Percentiles rank a stretch among this genome's conserved stretches.
These are phyloP conservation scores for Bambusicola thoracicus DNA, from an alignment of 2,113 vertebrate genomes.

Conservation along the genomic window DNA sequence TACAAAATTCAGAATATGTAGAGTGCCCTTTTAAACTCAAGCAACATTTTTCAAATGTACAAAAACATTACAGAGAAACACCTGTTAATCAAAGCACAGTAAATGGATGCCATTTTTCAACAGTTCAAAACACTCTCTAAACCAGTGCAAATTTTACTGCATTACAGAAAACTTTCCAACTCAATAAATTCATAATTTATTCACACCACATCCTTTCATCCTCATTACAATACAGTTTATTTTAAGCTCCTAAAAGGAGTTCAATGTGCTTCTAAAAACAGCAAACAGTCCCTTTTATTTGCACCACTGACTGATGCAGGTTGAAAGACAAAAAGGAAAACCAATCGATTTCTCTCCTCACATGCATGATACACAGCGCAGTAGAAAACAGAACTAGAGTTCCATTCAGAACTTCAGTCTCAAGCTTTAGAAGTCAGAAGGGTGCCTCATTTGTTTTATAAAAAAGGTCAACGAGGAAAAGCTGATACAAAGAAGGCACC, in stretches of 20 bases:
- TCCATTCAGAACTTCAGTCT: not conserved
- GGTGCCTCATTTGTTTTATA: not conserved
- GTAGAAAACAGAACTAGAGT: not conserved
- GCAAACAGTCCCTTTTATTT: conserved; percentile 66
- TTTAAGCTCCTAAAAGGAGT: conserved; percentile 53
- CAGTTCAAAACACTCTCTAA: conserved; percentile 54
- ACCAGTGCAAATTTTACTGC: conserved; percentile 66
- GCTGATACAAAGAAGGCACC: conserved; percentile 37
- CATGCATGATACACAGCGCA: not conserved
- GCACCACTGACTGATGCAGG: conserved; percentile 33
- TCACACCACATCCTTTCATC: conserved; percentile 37
- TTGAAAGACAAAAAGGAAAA: conserved; percentile 34
- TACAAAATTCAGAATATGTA: conserved; percentile 59
- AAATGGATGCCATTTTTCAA: conserved; percentile 62
- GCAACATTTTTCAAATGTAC: conserved; percentile 54
- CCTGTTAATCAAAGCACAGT: conserved; percentile 65
- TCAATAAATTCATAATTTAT: conserved; percentile 44
- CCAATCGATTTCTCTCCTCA: not conserved
- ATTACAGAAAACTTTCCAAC: conserved; percentile 54
- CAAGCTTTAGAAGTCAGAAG: not conserved
- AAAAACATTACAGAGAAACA: conserved; percentile 58
- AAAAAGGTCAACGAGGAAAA: not conserved
- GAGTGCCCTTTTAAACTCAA: conserved; percentile 57
- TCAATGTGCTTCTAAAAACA: conserved; percentile 42
- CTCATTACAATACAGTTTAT: conserved; percentile 19